Evolutionary conservation across 2,797 vertebrate genomes (phyloP), one percentile per base, ranked within the genome.

Genomic region (Chrysocyon brachyurus): DNA sequence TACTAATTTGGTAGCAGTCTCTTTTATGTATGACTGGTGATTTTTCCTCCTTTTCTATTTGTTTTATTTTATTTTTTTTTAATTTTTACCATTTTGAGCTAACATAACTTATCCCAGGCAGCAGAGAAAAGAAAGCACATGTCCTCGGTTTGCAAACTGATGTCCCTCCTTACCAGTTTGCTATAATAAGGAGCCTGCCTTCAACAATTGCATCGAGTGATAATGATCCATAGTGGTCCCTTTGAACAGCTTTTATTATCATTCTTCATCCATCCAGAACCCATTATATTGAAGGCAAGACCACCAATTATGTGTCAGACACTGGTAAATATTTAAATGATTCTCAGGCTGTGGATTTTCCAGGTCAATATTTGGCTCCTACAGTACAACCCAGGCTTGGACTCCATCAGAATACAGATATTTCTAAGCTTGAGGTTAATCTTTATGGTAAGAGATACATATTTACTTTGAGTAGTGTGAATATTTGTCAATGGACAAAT

Each of bases 1-100:
- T 90, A 84, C 33, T 68, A 93, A 91, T 84, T 81, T 79, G 54
- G 40, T 81, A 93, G 40, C 46, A 91, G 49, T 61, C 49, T 95
- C 28, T 84, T 84, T 88, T 91, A 79, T 88, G 96, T 78, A 81
- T 91, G 40, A 72, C 12, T 70, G 4, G 15, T 49, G 10, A 21
- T 26, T 61, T 31, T 56, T 93, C 73, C 56, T 11, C 21, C 22
- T 77, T 78, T 77, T 33, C 40, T 46, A 46, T 46, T 46, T 46
- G 40, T 46, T 46, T 46, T 46, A 46, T 46, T 17, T 14, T 68
- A 2, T 59, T 72, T 78, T 82, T 82, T 28, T 21, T 5, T 16
- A 6, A 40, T 57, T 33, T 63, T 78, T 52, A 5, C 49, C 12
- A 63, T 81, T 91, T 94, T 81, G 36, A 68, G 19, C 9, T 79